Evolutionary conservation across 1,140 invertebrate genomes (phyloP), one percentile per base, ranked within the genome.

Genomic region (Drosophila carrolli): DNA sequence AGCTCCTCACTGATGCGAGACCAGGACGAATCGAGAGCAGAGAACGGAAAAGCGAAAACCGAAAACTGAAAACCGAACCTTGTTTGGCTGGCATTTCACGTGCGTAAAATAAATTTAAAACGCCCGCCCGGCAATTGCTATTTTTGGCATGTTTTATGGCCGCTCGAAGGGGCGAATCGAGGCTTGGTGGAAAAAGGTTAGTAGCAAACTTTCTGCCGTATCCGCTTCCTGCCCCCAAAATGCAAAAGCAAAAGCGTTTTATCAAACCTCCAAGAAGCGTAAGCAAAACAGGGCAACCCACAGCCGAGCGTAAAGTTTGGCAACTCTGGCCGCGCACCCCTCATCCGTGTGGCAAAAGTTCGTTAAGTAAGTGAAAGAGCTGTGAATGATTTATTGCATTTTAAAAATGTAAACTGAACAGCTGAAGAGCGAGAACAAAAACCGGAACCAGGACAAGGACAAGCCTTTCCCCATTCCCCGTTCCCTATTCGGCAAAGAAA

Each of bases 371-470:
- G 83, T 88, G 83, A 88, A 88, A 88, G 84, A 83, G 84, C 83
- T 88, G 84, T 88, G 80, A 88, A 88, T 88, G 83, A 88, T 88
- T 88, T 88, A 88, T 88, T 83, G 83, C 84, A 89, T 88, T 88
- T 89, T 83, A 89, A 88, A 88, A 88, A 86, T 88, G 75, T 82
- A 76, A 78, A 81, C 70, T 71, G 82, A 81, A 70, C 35, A 70
- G 66, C 63, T 55, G 60, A 67, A 38, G 4, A 63, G 29, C 29
- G 29, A 16, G 19, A 44, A 37, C 27, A 44, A 16, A 29, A 37
- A 16, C 19, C n/a, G 35, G 38, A 70, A 46, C 41, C 38, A 40
- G 63, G 55, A 59, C 66, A 50, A 58, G 70, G 53, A 50, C 70
- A 72, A 51, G 55, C 56, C 56, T 63, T 60, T 19, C 35, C 43